Evolutionary conservation across 1,140 invertebrate species (phyloP), one percentile per base, ranked within the genome.

Genomic region (Drosophila lacertosa): DNA sequence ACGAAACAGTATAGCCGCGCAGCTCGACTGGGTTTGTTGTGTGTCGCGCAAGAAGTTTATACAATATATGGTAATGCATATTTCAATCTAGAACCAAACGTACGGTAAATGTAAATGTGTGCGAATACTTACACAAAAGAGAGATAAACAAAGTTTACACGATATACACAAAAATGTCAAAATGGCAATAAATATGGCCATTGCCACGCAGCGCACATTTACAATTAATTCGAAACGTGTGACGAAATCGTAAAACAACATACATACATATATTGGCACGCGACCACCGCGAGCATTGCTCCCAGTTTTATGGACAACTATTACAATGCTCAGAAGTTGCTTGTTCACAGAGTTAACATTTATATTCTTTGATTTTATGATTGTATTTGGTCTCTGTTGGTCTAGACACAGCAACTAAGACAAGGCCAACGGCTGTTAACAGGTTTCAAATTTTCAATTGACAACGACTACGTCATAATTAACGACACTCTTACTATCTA

Each of bases 181-280:
- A 45, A 18, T 39, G 22, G 4, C 15, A 29, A 45, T 15, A 51
- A 33, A 48, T 32, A 15, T 42, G 15, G n/a, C 6, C 9, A 39
- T 35, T 37, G 42, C 63, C 63, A 66, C 42, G 53, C 53, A 10
- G 42, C 18, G 24, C 18, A 16, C 9, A 18, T 45, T 33, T 45
- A 4, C 29, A 33, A 32, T 50, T 35, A 18, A 39, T 15, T 16
- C 16, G n/a, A 24, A 42, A 50, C 50, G 11, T 26, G 50, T 72
- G 63, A 72, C 64, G 69, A 72, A 72, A 67, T 67, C 53, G 42
- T 67, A 35, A 58, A 60, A 2, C 26, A 29, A 4, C 26, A 29
- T 7, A 42, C 29, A 63, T n/a, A n/a, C n/a, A n/a, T n/a, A n/a
- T n/a, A 26, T 57, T 58, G 54, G 44, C 42, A 58, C 53, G 44